Percentiles rank a stretch among this genome's conserved stretches.
Evolutionary conservation across 2,113 vertebrate genomes (phyloP).

Genomic region (Pagrus major): DNA sequence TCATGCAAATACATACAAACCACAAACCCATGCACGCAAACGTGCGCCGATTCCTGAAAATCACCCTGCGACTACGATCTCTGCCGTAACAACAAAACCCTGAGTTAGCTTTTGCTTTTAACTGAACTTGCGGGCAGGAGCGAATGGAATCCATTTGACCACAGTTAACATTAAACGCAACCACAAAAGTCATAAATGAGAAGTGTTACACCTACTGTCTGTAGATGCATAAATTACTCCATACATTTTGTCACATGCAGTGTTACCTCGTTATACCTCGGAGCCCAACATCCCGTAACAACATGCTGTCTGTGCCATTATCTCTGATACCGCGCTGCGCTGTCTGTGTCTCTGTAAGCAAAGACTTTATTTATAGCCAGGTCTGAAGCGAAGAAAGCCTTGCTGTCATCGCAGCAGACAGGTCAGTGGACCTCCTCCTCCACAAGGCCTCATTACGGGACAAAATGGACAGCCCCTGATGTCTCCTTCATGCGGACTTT

Average conservation of each 20-base stretch:
- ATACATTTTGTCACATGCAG: slow-evolving; percentile 39
- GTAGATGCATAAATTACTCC: slow-evolving; percentile 34
- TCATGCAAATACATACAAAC: slow-evolving; percentile 8
- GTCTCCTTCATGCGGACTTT: not conserved
- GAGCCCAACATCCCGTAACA: slow-evolving; percentile 37
- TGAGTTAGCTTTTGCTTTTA: slow-evolving; percentile 6
- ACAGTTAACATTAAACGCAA: slow-evolving; percentile 50
- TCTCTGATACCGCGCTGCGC: not conserved
- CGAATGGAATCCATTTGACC: slow-evolving; percentile 50
- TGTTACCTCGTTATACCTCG: slow-evolving; percentile 43
- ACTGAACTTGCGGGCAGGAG: slow-evolving; percentile 10
- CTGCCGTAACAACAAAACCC: not conserved
- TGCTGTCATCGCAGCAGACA: slow-evolving; percentile 51
- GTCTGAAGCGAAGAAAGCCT: slow-evolving; percentile 41
- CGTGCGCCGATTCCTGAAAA: slow-evolving; percentile 41
- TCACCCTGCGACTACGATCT: not conserved
- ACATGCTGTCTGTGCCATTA: slow-evolving; percentile 27
- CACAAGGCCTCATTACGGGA: slow-evolving; percentile 56
- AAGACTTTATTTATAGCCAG: slow-evolving; percentile 55
- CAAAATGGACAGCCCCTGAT: slow-evolving; percentile 32
- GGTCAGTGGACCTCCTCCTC: slow-evolving; percentile 33
- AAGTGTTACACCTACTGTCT: slow-evolving; percentile 6
- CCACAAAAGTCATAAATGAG: slow-evolving; percentile 33
- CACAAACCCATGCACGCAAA: not conserved
- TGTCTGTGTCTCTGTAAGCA: slow-evolving; percentile 23